phyloP scores from a whole-genome alignment of 2,113 vertebrate genomes.

The Sarotherodon lohbergeri region DNA sequence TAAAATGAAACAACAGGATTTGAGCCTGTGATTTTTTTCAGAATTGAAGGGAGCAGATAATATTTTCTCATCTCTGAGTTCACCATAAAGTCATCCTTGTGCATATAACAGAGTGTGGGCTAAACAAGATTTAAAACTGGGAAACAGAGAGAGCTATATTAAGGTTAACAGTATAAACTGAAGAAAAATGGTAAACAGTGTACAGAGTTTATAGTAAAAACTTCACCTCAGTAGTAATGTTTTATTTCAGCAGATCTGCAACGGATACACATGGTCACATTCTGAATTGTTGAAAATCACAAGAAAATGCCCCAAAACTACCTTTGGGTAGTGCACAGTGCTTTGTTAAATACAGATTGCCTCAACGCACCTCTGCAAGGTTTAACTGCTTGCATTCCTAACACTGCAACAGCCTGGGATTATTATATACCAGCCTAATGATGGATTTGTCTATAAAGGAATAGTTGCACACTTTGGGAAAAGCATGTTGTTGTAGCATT shows the following conservation, averaged over 20 bases:
- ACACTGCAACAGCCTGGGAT: background rate
- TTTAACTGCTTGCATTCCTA: background rate
- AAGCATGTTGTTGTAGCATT: background rate
- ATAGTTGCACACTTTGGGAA: background rate
- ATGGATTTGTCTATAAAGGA: background rate
- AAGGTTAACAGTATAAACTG: background rate
- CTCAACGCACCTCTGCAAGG: background rate
- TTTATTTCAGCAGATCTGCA: background rate
- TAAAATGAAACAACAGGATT: background rate
- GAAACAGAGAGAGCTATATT: background rate
- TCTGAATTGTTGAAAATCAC: background rate
- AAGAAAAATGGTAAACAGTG: background rate
- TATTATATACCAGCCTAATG: background rate
- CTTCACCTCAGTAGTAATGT: background rate
- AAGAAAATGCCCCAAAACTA: background rate
- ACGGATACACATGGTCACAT: background rate
- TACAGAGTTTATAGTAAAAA: background rate
- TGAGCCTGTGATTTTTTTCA: background rate
- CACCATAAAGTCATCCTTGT: background rate
- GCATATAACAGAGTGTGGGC: background rate
- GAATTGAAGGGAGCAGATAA: background rate
- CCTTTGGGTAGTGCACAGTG: background rate
- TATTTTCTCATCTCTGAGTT: background rate
- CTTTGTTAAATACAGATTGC: background rate
- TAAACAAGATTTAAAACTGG: background rate